phyloP scores from a whole-genome alignment of 2,113 vertebrate species.

The Eolophus roseicapilla region DNA sequence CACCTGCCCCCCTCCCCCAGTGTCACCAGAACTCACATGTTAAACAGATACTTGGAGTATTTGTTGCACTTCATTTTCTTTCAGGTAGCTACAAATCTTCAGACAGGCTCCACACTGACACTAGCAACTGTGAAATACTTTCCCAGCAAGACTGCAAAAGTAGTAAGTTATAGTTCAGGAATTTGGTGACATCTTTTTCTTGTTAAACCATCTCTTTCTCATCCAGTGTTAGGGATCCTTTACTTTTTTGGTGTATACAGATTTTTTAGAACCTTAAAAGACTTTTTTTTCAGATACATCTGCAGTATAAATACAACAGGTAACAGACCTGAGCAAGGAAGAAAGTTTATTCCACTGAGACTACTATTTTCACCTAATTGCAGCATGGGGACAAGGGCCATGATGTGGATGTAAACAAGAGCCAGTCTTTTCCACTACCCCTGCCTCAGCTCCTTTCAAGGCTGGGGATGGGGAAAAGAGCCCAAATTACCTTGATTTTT shows the following conservation, averaged over 20 bases:
- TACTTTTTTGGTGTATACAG: background rate
- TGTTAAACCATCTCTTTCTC: background rate
- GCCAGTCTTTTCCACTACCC: background rate
- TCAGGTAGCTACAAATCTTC: background rate
- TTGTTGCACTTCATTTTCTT: background rate
- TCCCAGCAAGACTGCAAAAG: background rate
- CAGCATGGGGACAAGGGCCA: background rate
- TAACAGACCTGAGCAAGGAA: background rate
- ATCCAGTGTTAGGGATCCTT: background rate
- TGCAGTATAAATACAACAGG: background rate
- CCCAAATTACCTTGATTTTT: background rate
- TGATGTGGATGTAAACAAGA: background rate
- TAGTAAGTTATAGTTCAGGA: background rate
- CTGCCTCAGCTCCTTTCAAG: background rate
- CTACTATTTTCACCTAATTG: background rate
- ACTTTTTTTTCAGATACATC: background rate
- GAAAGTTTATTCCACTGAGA: background rate
- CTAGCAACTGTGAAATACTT: background rate
- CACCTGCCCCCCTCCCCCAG: background rate
- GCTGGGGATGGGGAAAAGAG: background rate
- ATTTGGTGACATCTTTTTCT: background rate
- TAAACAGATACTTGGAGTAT: background rate
- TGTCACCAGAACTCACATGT: background rate
- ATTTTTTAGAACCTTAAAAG: background rate
- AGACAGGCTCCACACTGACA: fast-evolving